A percentile compares a stretch with the other conserved stretches of the same genome.
phyloP scores from a whole-genome alignment of 2,888 invertebrate species.

The Rapana venosa region DNA sequence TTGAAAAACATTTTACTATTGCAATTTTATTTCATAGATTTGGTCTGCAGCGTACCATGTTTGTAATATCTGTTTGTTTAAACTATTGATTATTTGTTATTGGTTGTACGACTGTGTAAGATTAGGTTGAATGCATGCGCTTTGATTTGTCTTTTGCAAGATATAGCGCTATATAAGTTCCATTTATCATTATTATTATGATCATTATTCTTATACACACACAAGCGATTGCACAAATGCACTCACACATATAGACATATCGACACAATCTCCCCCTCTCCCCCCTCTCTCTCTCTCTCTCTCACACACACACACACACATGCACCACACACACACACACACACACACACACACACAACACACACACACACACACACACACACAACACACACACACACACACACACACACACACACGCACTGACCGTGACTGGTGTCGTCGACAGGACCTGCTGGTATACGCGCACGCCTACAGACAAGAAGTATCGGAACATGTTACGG shows the following conservation, averaged over 20 bases:
- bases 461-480: constrained; percentile 62
- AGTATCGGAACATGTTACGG: constrained; percentile 54
- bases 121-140: too few relatives aligned
- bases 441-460: constrained; percentile 68
- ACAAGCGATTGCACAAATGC: background rate
- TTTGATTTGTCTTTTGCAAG: too few relatives aligned
- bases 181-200: too few relatives aligned
- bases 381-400: background rate
- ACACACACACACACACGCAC: background rate
- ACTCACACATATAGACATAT: background rate
- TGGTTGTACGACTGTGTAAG: too few relatives aligned
- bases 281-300: background rate
- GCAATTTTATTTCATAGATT: too few relatives aligned
- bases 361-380: background rate
- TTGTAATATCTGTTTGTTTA: too few relatives aligned
- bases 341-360: background rate
- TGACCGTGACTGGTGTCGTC: background rate
- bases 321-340: background rate
- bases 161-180: too few relatives aligned
- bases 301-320: background rate
- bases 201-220: background rate
- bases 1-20: too few relatives aligned
- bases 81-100: too few relatives aligned
- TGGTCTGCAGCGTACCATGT: too few relatives aligned
- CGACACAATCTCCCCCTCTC: background rate